phyloP scores from a whole-genome alignment of 2,888 invertebrate species.

The Drosophila lacicola region DNA sequence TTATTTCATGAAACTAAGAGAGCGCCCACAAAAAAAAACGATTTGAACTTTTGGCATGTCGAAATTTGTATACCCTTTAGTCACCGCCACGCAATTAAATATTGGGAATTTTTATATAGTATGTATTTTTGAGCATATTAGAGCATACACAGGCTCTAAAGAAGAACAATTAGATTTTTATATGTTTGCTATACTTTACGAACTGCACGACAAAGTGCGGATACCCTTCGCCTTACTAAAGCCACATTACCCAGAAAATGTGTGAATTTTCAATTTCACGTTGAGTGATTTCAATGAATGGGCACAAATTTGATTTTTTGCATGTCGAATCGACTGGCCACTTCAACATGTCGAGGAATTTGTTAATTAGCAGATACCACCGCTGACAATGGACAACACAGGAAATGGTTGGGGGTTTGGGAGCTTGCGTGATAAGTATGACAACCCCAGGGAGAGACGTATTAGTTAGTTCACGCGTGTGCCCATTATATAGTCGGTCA shows the following conservation, averaged over 20 bases:
- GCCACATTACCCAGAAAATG: conserved; percentile 14
- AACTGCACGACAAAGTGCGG: not conserved
- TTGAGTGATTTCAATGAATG: conserved; percentile 69
- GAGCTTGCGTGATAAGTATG: not conserved
- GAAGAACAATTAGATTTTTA: not conserved
- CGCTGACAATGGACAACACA: conserved; percentile 32
- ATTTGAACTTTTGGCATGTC: not conserved
- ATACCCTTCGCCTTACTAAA: not conserved
- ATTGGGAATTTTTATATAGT: too few relatives aligned
- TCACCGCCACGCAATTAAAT: too few relatives aligned
- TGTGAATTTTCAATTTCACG: conserved; percentile 62
- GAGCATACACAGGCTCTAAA: too few relatives aligned
- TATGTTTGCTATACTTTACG: not conserved
- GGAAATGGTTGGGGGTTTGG: conserved; percentile 19
- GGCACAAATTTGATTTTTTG: conserved; percentile 44
- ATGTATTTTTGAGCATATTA: too few relatives aligned
- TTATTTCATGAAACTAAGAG: conserved; percentile 43
- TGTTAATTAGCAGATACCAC: conserved; percentile 60
- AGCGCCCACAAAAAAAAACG: conserved; percentile 41
- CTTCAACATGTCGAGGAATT: conserved; percentile 63
- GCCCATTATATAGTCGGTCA: conserved; percentile 39
- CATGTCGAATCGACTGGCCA: conserved; percentile 37
- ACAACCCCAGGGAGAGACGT: not conserved
- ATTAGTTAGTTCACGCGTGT: conserved; percentile 31
- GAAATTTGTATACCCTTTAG: conserved; percentile 41